Evolutionary conservation across 37 sponge, comb jelly and placozoan genomes (phyloP), one percentile per base, ranked within the genome.

Genomic region (Haliclona indistincta): DNA sequence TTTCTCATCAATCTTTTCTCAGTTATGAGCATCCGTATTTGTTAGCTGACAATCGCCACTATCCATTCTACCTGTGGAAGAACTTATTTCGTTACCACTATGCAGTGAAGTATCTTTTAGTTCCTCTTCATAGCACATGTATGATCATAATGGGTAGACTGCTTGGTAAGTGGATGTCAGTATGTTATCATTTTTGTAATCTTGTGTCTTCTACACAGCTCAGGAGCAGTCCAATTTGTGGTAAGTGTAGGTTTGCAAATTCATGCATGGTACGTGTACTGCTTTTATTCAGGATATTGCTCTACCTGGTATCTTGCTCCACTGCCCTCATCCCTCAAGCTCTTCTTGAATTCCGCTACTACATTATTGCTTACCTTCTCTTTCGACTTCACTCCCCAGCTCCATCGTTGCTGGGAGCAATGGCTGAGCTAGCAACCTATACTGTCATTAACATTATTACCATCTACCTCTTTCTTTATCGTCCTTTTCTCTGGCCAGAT

Each of bases 41-140:
- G 34, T 68, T 92, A 38, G 94, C 93, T 49, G 98, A 97, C 76
- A 97, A 97, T 69, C 74, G 98, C 29, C 98, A 97, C 80, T 91
- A 87, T 41, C 81, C 98, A 15, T 97, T 97, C 85, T 97, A 94
- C 63, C 23, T 97, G 23, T 97, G 98, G 98, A 89, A 84, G 69
- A 90, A 93, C 42, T 49, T 96, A 8, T 78, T 93, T 55, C 41
- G 63, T 20, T 17, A 42, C 13, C 74, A 82, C 69, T n/a, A 7
- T 10, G 3, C 30, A 0, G 22, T 73, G 8, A 56, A 38, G 38
- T 88, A 88, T 61, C 11, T 73, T 20, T 63, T 83, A 11, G 36
- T 41, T 20, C 83, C 89, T 4, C 54, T 73, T 39, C 78, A 83
- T 70, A 61, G 63, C 35, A 17, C 62, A 10, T 58, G 60, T 20